phyloP scores from a whole-genome alignment of 2,888 invertebrate genomes.

The Drosophila melanosoma region DNA sequence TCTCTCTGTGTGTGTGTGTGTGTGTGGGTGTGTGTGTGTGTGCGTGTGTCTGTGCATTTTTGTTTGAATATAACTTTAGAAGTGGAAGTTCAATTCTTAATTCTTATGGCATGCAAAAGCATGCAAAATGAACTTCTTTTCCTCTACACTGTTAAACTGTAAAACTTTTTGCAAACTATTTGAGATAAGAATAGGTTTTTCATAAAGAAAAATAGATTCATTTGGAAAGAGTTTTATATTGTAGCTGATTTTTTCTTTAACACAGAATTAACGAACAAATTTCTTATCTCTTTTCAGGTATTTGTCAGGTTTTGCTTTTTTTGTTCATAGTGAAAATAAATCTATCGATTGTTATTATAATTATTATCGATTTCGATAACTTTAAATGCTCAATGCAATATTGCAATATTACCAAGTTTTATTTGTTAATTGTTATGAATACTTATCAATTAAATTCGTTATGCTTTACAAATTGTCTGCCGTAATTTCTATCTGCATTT shows the following conservation, averaged over 20 bases:
- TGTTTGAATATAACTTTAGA: slow-evolving; percentile 16
- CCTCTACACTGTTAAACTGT: background rate
- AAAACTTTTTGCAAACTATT: background rate
- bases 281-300: background rate
- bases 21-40: slow-evolving; percentile 13
- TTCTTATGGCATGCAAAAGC: slow-evolving; percentile 2
- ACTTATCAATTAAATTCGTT: background rate
- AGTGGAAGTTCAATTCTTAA: slow-evolving; percentile 9
- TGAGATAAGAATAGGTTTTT: background rate
- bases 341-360: background rate
- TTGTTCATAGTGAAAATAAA: background rate
- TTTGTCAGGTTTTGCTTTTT: background rate
- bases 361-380: background rate
- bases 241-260: background rate
- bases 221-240: background rate
- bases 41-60: slow-evolving; percentile 20
- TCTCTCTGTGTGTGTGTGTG: slow-evolving; percentile 18
- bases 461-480: accelerated
- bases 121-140: background rate
- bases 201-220: background rate
- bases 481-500: background rate
- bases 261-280: background rate
- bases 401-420: background rate
- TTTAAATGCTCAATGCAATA: background rate
- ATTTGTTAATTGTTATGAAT: background rate